Conservation (phyloP, 2,797 vertebrate species). For the Halcyon badia region DNA sequence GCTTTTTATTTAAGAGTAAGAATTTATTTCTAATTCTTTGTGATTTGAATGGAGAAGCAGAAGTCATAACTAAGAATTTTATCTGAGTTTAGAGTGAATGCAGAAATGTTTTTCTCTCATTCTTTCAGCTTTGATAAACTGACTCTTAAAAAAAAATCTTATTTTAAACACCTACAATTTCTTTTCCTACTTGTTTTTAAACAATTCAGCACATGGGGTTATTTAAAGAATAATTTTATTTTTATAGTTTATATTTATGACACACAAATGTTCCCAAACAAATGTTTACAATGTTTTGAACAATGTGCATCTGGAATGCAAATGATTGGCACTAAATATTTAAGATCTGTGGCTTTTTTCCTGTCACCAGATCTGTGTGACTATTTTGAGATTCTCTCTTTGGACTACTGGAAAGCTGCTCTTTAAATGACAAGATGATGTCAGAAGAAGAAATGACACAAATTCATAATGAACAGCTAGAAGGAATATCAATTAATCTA, state of each 20-base stretch:
- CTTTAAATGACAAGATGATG: background rate
- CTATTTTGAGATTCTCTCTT: background rate
- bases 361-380: background rate
- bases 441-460: background rate
- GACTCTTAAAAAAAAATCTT: background rate
- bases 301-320: background rate
- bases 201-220: background rate
- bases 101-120: background rate
- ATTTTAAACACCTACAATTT: background rate
- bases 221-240: constrained; percentile 22
- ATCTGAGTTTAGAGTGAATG: background rate
- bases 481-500: background rate
- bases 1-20: background rate
- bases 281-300: background rate
- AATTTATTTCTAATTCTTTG: background rate
- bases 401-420: background rate
- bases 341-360: background rate
- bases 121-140: background rate
- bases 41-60: background rate
- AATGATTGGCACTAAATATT: constrained; percentile 3
- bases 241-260: background rate
- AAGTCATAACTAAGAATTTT: background rate
- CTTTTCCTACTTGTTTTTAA: background rate
- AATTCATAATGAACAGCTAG: background rate
- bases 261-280: background rate